phyloP scores from a whole-genome alignment of 2,888 invertebrate species.

The Noctua pronuba region DNA sequence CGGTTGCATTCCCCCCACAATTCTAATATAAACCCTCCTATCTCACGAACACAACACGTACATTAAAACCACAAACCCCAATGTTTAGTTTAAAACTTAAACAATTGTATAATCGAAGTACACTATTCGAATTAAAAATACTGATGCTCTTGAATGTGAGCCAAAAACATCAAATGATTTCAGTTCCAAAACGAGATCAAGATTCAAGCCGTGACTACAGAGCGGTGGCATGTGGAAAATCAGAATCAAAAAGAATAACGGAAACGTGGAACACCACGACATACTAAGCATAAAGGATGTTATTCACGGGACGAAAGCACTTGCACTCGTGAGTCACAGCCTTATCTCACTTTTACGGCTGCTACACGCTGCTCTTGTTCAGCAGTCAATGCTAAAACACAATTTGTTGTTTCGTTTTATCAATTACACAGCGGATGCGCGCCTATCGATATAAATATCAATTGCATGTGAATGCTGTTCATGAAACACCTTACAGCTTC shows the following conservation, averaged over 20 bases:
- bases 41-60: constrained; percentile 37
- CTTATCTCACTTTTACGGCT: constrained; percentile 84
- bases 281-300: constrained; percentile 80
- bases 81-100: constrained; percentile 58
- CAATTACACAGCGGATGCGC: constrained; percentile 81
- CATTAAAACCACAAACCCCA: constrained; percentile 28
- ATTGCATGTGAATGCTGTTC: constrained; percentile 68
- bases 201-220: constrained; percentile 74
- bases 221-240: constrained; percentile 79
- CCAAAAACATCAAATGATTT: constrained; percentile 84
- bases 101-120: constrained; percentile 75
- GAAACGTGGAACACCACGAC: constrained; percentile 76
- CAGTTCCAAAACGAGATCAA: constrained; percentile 80
- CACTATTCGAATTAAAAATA: constrained; percentile 80
- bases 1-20: constrained; percentile 65
- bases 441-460: constrained; percentile 76
- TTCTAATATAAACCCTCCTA: constrained; percentile 31
- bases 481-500: constrained; percentile 48
- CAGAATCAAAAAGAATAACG: constrained; percentile 82
- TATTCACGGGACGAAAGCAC: constrained; percentile 83
- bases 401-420: constrained; percentile 81
- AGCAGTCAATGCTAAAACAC: constrained; percentile 71
- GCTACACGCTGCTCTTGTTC: constrained; percentile 75
- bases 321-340: constrained; percentile 78
- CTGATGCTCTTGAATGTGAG: constrained; percentile 80